phyloP scores from a whole-genome alignment of 2,888 invertebrate species.

The Encarsia formosa region DNA sequence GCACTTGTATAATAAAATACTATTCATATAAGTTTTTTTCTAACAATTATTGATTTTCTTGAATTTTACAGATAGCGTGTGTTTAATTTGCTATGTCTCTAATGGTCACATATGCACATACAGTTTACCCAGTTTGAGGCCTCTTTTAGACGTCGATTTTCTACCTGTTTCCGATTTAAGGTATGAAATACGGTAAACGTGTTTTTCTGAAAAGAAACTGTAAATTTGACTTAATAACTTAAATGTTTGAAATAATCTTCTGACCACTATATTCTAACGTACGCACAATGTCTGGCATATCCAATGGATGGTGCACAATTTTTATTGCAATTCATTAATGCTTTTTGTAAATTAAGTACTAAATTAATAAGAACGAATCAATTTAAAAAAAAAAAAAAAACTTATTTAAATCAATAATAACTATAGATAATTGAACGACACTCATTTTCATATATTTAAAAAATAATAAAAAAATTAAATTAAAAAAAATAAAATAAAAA shows the following conservation, averaged over 20 bases:
- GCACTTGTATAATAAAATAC: too few species aligned
- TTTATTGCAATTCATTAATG: constrained; percentile 23
- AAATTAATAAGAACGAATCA: background rate
- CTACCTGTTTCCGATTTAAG: constrained; percentile 90
- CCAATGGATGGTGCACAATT: constrained; percentile 22
- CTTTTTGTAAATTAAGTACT: constrained; percentile 14
- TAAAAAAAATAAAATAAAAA: too few species aligned
- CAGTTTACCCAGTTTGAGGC: constrained; percentile 92
- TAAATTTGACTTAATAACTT: constrained; percentile 20
- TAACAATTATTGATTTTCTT: background rate
- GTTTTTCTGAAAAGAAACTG: background rate
- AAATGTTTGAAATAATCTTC: constrained; percentile 23
- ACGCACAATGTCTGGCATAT: constrained; percentile 26
- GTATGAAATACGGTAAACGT: constrained; percentile 53
- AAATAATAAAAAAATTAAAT: background rate
- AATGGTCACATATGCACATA: constrained; percentile 91
- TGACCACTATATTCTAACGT: constrained; percentile 24
- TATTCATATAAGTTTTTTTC: too few species aligned
- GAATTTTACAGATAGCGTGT: constrained; percentile 78
- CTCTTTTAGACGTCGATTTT: constrained; percentile 89
- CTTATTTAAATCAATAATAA: background rate
- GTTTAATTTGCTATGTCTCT: constrained; percentile 89
- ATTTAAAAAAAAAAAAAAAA: background rate
- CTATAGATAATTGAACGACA: too few species aligned
- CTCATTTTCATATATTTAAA: background rate